Evolutionary conservation across 2,888 invertebrate genomes (phyloP).

Genomic region (Dorcus hopei): DNA sequence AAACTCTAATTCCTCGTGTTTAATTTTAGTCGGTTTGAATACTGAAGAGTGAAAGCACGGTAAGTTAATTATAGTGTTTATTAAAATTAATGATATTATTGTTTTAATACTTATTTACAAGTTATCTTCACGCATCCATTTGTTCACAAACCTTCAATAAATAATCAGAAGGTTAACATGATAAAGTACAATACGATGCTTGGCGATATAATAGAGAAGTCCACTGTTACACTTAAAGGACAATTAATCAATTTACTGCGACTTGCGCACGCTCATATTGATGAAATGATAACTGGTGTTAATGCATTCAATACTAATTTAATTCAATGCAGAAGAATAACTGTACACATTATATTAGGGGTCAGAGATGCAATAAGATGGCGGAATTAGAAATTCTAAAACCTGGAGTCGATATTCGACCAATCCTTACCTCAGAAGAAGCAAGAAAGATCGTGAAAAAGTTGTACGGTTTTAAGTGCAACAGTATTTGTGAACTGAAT

Average conservation of each 20-base stretch:
- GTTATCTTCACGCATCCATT: no score
- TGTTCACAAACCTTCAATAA: no score
- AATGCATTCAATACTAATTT: not conserved
- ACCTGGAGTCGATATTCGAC: conserved; percentile 59
- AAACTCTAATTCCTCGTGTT: no score
- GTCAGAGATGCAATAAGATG: conserved; percentile 16
- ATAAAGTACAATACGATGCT: no score
- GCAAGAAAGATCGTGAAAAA: conserved; percentile 55
- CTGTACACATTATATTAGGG: not conserved
- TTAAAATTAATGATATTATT: no score
- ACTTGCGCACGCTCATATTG: conserved; percentile 7
- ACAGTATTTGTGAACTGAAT: conserved; percentile 60
- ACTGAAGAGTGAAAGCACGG: no score
- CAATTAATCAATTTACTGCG: conserved; percentile 6
- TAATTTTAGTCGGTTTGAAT: no score
- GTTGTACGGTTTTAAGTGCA: conserved; percentile 62
- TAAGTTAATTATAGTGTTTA: no score
- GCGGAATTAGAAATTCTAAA: conserved; percentile 39
- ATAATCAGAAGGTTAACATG: no score
- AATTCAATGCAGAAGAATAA: not conserved
- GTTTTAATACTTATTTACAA: no score
- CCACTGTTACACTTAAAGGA: not conserved
- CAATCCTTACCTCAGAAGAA: conserved; percentile 53
- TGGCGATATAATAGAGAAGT: no score
- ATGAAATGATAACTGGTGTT: not conserved